Conservation (phyloP, 1,140 invertebrate species). For the Drosophila albomicans region DNA sequence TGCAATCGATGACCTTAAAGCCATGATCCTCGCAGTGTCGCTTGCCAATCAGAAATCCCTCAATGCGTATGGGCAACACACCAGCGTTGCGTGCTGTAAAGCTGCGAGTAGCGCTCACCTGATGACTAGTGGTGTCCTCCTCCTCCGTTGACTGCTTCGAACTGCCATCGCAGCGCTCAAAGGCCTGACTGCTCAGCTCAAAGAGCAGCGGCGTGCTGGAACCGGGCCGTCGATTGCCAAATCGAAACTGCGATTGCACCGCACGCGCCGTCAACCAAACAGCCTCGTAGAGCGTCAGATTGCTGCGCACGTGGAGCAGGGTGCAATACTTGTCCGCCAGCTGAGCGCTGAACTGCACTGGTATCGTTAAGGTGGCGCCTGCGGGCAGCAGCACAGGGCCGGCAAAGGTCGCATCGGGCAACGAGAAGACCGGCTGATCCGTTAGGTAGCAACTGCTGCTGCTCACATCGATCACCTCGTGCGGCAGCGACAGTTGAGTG, state of each 20-base stretch:
- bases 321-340: slow-evolving; percentile 83
- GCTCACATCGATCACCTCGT: slow-evolving; percentile 75
- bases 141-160: slow-evolving; percentile 70
- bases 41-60: slow-evolving; percentile 91
- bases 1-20: slow-evolving; percentile 94
- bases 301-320: slow-evolving; percentile 90
- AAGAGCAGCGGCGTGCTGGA: slow-evolving; percentile 91
- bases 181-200: slow-evolving; percentile 93
- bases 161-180: slow-evolving; percentile 90
- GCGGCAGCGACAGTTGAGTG: slow-evolving; percentile 67
- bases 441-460: slow-evolving; percentile 72
- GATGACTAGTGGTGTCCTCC: slow-evolving; percentile 3
- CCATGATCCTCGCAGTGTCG: slow-evolving; percentile 94
- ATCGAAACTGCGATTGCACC: slow-evolving; percentile 93
- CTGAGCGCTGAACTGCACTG: slow-evolving; percentile 83
- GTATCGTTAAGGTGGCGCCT: slow-evolving; percentile 78
- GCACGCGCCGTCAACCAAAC: slow-evolving; percentile 93
- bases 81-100: slow-evolving; percentile 96
- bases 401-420: slow-evolving; percentile 47
- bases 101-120: slow-evolving; percentile 87
- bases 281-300: slow-evolving; percentile 96
- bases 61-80: slow-evolving; percentile 91
- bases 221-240: slow-evolving; percentile 95
- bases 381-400: slow-evolving; percentile 62
- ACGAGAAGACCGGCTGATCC: slow-evolving; percentile 66